Conservation (phyloP, 2,113 vertebrate species). For the Numenius arquata region DNA sequence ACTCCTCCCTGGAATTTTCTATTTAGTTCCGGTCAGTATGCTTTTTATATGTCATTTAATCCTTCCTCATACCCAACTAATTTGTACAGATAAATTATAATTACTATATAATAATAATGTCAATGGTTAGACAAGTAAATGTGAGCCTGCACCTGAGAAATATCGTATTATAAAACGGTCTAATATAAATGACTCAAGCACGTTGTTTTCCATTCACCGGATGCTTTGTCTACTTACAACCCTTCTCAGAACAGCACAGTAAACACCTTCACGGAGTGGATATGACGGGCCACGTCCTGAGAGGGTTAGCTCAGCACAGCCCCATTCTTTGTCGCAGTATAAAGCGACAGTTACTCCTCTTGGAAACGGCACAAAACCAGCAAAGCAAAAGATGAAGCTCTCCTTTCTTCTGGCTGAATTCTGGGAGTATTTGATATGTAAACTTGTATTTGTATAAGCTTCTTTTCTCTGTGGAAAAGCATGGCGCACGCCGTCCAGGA, state of each 20-base stretch:
- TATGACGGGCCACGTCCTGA: background rate
- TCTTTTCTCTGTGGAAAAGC: background rate
- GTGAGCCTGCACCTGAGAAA: background rate
- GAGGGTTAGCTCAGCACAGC: background rate
- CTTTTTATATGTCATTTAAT: conserved; percentile 41
- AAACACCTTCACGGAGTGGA: background rate
- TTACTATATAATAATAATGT: conserved; percentile 12
- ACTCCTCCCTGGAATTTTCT: conserved; percentile 43
- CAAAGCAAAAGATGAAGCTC: background rate
- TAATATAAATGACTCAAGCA: background rate
- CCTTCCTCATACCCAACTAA: conserved; percentile 45
- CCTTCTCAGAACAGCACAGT: background rate
- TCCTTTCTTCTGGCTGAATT: background rate
- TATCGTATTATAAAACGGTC: background rate
- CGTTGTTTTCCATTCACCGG: background rate
- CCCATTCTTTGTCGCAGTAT: background rate
- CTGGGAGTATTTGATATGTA: background rate
- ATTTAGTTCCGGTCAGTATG: conserved; percentile 34
- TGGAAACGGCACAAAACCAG: background rate
- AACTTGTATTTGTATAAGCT: background rate
- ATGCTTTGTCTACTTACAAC: background rate
- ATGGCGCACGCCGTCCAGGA: background rate
- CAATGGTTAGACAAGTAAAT: background rate
- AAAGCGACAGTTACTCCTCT: background rate
- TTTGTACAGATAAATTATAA: conserved; percentile 54